phyloP scores from a whole-genome alignment of 2,113 vertebrate species.

The Maccullochella peelii region DNA sequence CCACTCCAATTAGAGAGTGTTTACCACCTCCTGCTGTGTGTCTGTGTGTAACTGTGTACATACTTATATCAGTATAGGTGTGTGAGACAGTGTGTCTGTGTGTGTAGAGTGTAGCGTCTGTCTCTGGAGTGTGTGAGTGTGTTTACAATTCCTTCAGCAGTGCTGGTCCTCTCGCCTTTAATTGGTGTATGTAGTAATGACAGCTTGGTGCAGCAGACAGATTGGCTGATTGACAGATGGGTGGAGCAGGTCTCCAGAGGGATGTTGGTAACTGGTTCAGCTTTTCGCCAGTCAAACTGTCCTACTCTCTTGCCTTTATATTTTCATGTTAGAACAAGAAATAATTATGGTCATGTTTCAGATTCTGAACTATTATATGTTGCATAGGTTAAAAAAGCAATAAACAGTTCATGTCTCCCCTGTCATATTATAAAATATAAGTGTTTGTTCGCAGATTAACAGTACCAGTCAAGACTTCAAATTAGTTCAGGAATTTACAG shows the following conservation, averaged over 20 bases:
- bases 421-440: neutral
- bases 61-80: neutral
- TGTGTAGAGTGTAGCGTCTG: neutral
- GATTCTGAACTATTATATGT: neutral
- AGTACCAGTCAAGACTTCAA: neutral
- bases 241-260: neutral
- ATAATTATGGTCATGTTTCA: neutral
- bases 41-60: constrained; percentile 1
- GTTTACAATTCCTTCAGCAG: constrained; percentile 41
- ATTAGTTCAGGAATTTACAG: neutral
- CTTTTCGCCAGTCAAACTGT: constrained; percentile 9
- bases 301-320: neutral
- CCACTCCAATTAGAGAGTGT: constrained; percentile 57
- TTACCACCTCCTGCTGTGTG: constrained; percentile 54
- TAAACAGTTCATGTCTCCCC: no score
- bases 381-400: neutral
- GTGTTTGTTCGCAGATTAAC: neutral
- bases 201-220: constrained; percentile 20
- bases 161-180: constrained; percentile 18
- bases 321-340: neutral
- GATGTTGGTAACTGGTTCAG: constrained; percentile 6
- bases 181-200: constrained; percentile 35
- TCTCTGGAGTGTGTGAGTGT: constrained; percentile 5
- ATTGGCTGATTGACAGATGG: constrained; percentile 34
- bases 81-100: neutral